These are phyloP conservation scores for Amphipyra berbera DNA, from an alignment of 2,888 invertebrate species.

Conservation along the genomic window DNA sequence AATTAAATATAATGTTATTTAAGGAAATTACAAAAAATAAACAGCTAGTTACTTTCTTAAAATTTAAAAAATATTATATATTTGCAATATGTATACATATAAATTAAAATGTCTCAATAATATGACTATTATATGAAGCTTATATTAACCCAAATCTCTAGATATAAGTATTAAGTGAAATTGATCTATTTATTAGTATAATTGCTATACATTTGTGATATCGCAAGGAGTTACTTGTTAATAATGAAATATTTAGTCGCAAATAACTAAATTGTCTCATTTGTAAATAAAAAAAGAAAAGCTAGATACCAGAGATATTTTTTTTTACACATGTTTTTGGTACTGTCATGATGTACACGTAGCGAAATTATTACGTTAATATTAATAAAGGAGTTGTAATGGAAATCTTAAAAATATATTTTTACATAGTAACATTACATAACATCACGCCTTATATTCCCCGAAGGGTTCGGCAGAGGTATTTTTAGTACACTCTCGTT, in stretches of 20 bases:
- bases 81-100: neutral
- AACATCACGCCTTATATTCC: too few relatives aligned
- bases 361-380: too few relatives aligned
- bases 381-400: too few relatives aligned
- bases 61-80: neutral
- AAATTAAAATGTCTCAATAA: neutral
- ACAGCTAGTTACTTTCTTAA: neutral
- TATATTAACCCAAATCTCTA: conserved; percentile 26
- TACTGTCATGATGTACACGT: too few relatives aligned
- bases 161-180: conserved; percentile 56
- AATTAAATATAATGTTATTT: neutral
- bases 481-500: too few relatives aligned
- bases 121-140: neutral
- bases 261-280: conserved; percentile 18
- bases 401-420: too few relatives aligned
- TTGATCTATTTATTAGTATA: conserved; percentile 58
- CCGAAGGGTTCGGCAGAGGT: too few relatives aligned
- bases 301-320: neutral
- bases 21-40: too few relatives aligned
- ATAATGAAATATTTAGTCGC: conserved; percentile 30
- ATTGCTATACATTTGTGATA: conserved; percentile 40
- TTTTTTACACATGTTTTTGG: neutral
- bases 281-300: conserved; percentile 32
- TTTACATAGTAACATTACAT: too few relatives aligned
- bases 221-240: conserved; percentile 17